Conservation (phyloP, 2,888 invertebrate genomes). For the Sphecodes monilicornis region DNA sequence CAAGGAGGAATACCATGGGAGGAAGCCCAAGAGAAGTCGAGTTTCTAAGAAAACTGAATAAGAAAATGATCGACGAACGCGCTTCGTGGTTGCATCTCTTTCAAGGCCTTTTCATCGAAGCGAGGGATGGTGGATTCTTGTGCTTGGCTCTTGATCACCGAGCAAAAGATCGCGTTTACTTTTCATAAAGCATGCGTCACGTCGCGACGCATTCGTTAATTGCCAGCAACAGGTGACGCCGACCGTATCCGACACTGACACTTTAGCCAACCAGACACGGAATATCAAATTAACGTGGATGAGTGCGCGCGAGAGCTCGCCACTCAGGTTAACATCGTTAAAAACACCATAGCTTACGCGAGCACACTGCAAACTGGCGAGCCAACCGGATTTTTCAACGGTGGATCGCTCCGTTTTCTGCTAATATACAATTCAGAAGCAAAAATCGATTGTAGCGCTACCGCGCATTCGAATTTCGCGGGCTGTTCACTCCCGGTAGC, state of each 20-base stretch:
- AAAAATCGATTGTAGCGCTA: not conserved
- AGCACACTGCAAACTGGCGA: constrained; percentile 19
- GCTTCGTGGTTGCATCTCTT: not conserved
- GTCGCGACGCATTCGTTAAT: constrained; percentile 74
- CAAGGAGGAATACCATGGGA: too few species aligned
- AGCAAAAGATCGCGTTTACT: constrained; percentile 57
- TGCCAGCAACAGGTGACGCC: constrained; percentile 79
- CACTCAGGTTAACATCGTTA: constrained; percentile 49
- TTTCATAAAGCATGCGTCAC: constrained; percentile 60
- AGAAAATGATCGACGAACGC: not conserved
- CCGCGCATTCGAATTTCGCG: not conserved
- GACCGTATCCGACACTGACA: constrained; percentile 59
- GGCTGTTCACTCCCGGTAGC: not conserved
- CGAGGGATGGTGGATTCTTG: constrained; percentile 8
- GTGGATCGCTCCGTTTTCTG: not conserved
- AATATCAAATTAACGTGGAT: constrained; percentile 56
- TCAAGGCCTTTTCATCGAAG: not conserved
- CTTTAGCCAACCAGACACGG: constrained; percentile 61
- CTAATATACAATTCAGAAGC: not conserved
- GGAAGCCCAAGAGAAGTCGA: too few species aligned
- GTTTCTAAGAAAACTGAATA: not conserved
- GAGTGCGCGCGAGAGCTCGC: constrained; percentile 12
- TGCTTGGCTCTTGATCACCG: constrained; percentile 16
- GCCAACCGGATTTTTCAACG: constrained; percentile 23
- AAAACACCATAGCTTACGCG: constrained; percentile 57